Base-by-base conservation (phyloP, 1,140 invertebrate genomes). In the Pseudomyrmex cubaensis region DNA sequence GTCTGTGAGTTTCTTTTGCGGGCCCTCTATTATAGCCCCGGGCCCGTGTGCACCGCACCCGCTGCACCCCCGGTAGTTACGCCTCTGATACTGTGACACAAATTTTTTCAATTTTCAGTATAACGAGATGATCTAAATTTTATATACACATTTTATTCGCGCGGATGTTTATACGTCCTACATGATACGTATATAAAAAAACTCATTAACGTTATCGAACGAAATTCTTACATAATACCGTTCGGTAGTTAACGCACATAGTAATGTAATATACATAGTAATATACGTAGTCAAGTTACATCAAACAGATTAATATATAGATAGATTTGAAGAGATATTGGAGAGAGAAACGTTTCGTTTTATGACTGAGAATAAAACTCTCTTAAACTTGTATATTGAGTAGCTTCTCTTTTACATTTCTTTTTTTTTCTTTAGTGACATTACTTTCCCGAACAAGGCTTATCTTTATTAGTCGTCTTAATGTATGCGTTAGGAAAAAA, bases 61-160 rank as follows among this genome's bases (percentile, higher is more conserved):
- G n/a, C n/a, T n/a, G n/a, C n/a, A n/a, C n/a, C n/a, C n/a, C n/a
- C n/a, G n/a, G n/a, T n/a, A n/a, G n/a, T n/a, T n/a, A n/a, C n/a
- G n/a, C n/a, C n/a, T n/a, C n/a, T n/a, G n/a, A 7, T 35, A 35
- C 35, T 35, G 35, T 35, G 35, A 35, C 35, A 35, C 5, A 35
- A 35, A 35, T 35, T 35, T 4, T 35, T 61, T 80, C 66, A 70
- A 70, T 80, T 80, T 70, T 80, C 76, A 12, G 15, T 80, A 50
- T n/a, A 35, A 77, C 52, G 25, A 61, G 15, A 20, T 54, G 44
- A 22, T 72, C 50, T 59, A 70, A 70, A 59, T 61, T 80, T 70
- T 63, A 35, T 63, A 57, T 25, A 63, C 22, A 9, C 35, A 7
- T 35, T 35, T 35, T 13, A 2, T 5, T 17, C 13, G 35, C 50